A percentile compares a stretch with the other conserved stretches of the same genome.
phyloP scores from a whole-genome alignment of 1,140 invertebrate species.

The Nasonia vitripennis region DNA sequence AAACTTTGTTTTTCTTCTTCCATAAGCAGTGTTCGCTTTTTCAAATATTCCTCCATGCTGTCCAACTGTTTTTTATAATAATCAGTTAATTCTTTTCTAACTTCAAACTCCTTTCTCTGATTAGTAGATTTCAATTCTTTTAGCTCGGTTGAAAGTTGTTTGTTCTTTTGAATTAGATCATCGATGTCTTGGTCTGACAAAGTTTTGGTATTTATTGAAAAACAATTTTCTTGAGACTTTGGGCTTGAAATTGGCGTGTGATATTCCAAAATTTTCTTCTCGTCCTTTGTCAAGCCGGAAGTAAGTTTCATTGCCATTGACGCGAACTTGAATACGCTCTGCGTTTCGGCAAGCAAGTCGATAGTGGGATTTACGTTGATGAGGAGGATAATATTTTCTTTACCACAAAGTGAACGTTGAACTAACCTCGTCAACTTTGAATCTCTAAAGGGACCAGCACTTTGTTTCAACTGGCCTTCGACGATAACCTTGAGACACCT shows the following conservation, averaged over 20 bases:
- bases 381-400: constrained; percentile 84
- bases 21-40: constrained; percentile 55
- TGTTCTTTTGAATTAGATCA: constrained; percentile 42
- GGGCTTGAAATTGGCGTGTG: constrained; percentile 20
- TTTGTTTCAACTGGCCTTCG: constrained; percentile 60
- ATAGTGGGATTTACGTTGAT: constrained; percentile 83
- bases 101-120: constrained; percentile 59
- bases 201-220: neutral
- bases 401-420: constrained; percentile 75
- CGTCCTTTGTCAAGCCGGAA: constrained; percentile 50
- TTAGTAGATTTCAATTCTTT: constrained; percentile 43
- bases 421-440: constrained; percentile 84
- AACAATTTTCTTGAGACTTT: neutral
- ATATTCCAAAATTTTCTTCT: constrained; percentile 34
- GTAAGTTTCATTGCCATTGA: constrained; percentile 79
- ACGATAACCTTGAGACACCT: constrained; percentile 84
- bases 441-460: constrained; percentile 77
- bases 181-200: neutral
- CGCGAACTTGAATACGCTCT: constrained; percentile 82
- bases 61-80: constrained; percentile 58
- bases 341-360: constrained; percentile 83
- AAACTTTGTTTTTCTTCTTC: constrained; percentile 59
- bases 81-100: constrained; percentile 62
- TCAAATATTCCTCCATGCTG: constrained; percentile 63
- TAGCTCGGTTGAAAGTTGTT: constrained; percentile 55